Conservation (phyloP, 2,113 vertebrate species). For the Carlito syrichta region DNA sequence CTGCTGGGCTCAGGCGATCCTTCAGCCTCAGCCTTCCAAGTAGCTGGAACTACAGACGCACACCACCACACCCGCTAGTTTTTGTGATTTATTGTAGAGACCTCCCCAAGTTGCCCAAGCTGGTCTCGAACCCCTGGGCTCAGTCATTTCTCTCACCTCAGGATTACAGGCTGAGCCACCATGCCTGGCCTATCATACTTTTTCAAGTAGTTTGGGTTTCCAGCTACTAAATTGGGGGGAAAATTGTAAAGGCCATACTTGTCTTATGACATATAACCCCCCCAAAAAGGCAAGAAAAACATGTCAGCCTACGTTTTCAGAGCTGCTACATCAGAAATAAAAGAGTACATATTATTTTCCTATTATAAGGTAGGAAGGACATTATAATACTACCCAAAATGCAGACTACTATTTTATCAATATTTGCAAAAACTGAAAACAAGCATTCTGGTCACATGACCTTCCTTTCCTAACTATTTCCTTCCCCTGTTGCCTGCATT, state of each 20-base stretch:
- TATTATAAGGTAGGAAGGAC: not conserved
- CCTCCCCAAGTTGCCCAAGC: too few relatives aligned
- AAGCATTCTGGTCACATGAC: not conserved
- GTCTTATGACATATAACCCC: not conserved
- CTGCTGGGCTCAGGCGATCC: too few relatives aligned
- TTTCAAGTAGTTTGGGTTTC: conserved; percentile 30
- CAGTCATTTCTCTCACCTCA: too few relatives aligned
- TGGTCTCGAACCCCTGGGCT: too few relatives aligned
- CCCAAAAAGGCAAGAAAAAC: not conserved
- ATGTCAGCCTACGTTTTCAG: not conserved
- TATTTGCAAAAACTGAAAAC: conserved; percentile 30
- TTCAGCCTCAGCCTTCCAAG: too few relatives aligned
- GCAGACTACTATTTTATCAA: not conserved
- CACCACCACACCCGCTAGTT: too few relatives aligned
- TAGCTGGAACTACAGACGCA: too few relatives aligned
- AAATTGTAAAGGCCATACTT: not conserved
- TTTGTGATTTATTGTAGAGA: too few relatives aligned
- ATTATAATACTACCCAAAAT: not conserved
- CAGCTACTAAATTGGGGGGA: not conserved
- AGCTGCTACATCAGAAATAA: not conserved
- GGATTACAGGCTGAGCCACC: too few relatives aligned
- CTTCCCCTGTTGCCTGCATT: conserved; percentile 5
- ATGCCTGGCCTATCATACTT: too few relatives aligned
- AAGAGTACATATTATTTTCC: not conserved
- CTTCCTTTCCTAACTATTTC: conserved; percentile 32